A percentile compares a stretch with the other conserved stretches of the same genome.
Evolutionary conservation across 2,888 invertebrate species (phyloP).

Genomic region (Hydropsyche betteni): DNA sequence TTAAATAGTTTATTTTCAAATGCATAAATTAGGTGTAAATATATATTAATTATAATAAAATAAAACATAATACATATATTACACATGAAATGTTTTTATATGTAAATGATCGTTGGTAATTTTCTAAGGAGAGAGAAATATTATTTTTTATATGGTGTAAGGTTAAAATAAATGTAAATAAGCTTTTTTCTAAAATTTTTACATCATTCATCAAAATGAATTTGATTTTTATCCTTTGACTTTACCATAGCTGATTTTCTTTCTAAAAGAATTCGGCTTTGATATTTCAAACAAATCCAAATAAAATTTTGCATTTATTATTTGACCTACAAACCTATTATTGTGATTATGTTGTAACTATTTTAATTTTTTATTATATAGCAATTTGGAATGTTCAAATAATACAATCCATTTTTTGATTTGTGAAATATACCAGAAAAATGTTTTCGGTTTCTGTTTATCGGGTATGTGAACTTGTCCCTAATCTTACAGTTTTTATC

Average conservation of each 20-base stretch:
- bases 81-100: conserved; percentile 34
- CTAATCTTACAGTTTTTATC: too few species aligned
- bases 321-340: too few species aligned
- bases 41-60: conserved; percentile 28
- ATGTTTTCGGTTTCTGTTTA: too few species aligned
- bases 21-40: conserved; percentile 48
- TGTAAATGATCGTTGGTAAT: conserved; percentile 48
- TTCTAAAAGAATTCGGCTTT: too few species aligned
- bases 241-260: not conserved
- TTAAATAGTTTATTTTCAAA: conserved; percentile 45
- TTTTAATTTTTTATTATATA: too few species aligned
- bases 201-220: not conserved
- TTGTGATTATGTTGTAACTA: too few species aligned
- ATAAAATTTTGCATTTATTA: too few species aligned
- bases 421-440: too few species aligned
- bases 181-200: conserved; percentile 39
- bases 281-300: too few species aligned
- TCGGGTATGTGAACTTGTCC: too few species aligned
- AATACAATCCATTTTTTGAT: too few species aligned
- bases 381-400: too few species aligned
- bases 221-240: not conserved
- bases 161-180: conserved; percentile 51
- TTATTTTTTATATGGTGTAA: conserved; percentile 52
- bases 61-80: conserved; percentile 27
- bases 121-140: conserved; percentile 48